Evolutionary conservation across 1,140 invertebrate genomes (phyloP).

Genomic region (Danaus plexippus): DNA sequence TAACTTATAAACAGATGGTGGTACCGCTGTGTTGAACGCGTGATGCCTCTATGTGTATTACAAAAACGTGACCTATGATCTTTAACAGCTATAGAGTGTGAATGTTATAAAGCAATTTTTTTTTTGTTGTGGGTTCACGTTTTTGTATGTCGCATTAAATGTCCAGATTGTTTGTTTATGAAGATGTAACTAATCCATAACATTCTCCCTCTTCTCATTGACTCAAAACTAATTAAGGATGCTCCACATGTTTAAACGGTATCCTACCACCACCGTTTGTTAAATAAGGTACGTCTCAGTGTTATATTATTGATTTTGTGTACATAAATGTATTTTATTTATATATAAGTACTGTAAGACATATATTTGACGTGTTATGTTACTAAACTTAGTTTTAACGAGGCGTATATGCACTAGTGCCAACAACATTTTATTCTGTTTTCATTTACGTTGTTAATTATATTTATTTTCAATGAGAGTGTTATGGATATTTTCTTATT

Average conservation of each 20-base stretch:
- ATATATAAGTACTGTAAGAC: slow-evolving; percentile 37
- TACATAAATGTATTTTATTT: slow-evolving; percentile 49
- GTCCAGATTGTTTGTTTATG: slow-evolving; percentile 41
- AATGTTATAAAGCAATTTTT: slow-evolving; percentile 2
- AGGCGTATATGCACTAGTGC: slow-evolving; percentile 49
- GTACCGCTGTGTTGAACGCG: slow-evolving; percentile 41
- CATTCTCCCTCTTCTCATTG: slow-evolving; percentile 70
- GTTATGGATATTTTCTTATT: slow-evolving; percentile 58
- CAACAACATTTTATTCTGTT: slow-evolving; percentile 30
- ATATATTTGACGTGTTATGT: slow-evolving; percentile 15
- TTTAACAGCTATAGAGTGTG: neutral
- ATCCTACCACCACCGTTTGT: slow-evolving; percentile 66
- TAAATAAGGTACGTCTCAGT: slow-evolving; percentile 64
- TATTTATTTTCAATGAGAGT: slow-evolving; percentile 50
- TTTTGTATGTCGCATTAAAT: slow-evolving; percentile 42
- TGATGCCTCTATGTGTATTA: slow-evolving; percentile 33
- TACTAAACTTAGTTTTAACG: slow-evolving; percentile 19
- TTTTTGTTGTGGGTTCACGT: slow-evolving; percentile 24
- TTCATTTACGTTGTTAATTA: slow-evolving; percentile 17
- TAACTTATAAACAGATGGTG: slow-evolving; percentile 53
- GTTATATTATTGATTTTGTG: slow-evolving; percentile 64
- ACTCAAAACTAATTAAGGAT: slow-evolving; percentile 71
- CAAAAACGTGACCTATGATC: slow-evolving; percentile 36
- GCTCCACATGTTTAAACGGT: slow-evolving; percentile 68
- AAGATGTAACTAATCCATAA: slow-evolving; percentile 70